Base-by-base conservation (phyloP, 2,888 invertebrate species). In the Stictocephala bisonia region DNA sequence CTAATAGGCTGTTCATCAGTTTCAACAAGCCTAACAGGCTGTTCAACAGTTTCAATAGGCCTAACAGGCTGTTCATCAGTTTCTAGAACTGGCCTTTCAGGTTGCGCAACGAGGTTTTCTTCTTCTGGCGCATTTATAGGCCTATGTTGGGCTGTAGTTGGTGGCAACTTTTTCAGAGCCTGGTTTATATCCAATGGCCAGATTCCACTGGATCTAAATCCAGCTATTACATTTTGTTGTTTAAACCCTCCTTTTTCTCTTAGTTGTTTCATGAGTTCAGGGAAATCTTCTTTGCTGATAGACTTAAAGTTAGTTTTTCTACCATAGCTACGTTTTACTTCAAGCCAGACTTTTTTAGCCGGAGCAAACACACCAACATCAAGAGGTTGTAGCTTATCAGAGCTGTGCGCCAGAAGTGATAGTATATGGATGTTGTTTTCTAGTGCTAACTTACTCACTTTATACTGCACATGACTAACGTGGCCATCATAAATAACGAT, bases 381-480 rank as follows among this genome's bases (percentile, higher is more conserved):
- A 9, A 60, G 31, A 2, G 60, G 60, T 26, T 60, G 60, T 3
- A 31, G 13, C 13, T 60, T 60, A 31, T 60, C 35, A n/a, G 60
- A 60, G 20, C 29, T 29, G 22, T 60, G 60, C 1, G 60, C 60
- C 4, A 31, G 60, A 4, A 60, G 18, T 26, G 60, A 60, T 15
- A 60, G 13, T 29, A 29, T 60, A 31, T 60, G 60, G 15, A 31
- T 60, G n/a, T 60, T 3, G 60, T 60, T 31, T 26, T 60, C 60
- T 31, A 18, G 26, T 6, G 60, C 60, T 3, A 60, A 9, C 18
- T 56, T 60, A 2, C 60, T 3, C 1, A 60, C 22, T 7, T n/a
- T 26, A 9, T 40, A 40, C 11, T 31, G 64, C 1, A 40, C 40
- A 6, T 64, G 35, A 40, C 64, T 64, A 22, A 9, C 6, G 22